A percentile compares a stretch with the other conserved stretches of the same genome.
Evolutionary conservation across 2,113 vertebrate genomes (phyloP).

Genomic region (Mirza zaza): DNA sequence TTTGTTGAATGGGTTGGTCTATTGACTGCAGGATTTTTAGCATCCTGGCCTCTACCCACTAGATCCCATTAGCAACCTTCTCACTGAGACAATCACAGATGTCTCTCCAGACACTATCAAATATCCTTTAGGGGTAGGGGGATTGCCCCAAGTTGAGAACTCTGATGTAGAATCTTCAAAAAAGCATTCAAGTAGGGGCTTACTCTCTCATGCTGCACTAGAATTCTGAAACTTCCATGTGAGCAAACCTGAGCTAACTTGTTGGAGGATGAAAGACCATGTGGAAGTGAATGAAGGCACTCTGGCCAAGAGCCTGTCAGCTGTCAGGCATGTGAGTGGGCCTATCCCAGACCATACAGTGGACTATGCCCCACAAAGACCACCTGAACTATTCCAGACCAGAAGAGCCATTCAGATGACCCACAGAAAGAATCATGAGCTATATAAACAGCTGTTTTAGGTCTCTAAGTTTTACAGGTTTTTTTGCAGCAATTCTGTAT

Average conservation of each 20-base stretch:
- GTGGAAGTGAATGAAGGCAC: background rate
- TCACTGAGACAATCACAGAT: background rate
- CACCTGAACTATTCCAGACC: background rate
- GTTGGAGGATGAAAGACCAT: background rate
- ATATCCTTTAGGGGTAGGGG: background rate
- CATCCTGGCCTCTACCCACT: background rate
- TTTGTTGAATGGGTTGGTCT: background rate
- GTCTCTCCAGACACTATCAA: background rate
- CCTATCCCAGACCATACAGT: background rate
- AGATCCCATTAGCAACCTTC: background rate
- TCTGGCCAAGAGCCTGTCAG: background rate
- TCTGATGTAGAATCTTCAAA: background rate
- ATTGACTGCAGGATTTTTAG: background rate
- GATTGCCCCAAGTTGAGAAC: background rate
- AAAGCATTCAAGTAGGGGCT: background rate
- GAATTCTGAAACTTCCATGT: background rate
- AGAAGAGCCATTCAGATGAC: background rate
- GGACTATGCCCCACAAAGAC: background rate
- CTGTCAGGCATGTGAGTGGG: background rate
- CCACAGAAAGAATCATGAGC: background rate
- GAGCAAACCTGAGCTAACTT: background rate
- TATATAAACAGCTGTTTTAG: background rate
- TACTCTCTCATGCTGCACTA: background rate
- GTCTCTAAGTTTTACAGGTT: background rate
- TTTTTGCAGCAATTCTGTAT: background rate